Evolutionary conservation across 2,888 invertebrate species (phyloP).

Genomic region (Chrysodeixis includens): DNA sequence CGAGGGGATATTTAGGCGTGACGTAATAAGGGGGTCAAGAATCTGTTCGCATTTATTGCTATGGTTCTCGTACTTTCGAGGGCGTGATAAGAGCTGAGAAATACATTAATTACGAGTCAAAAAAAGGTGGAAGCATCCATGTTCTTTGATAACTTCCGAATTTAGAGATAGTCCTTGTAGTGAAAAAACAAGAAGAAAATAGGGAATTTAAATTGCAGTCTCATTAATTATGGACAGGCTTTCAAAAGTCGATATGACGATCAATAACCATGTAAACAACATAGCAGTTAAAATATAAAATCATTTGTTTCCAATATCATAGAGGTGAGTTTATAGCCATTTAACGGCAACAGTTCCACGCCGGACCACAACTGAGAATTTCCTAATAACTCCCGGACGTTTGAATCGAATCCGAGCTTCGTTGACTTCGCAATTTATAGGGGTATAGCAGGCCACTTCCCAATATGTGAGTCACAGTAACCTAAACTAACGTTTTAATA

Average conservation of each 20-base stretch:
- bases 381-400: conserved; percentile 32
- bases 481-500: conserved; percentile 4
- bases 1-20: conserved; percentile 2
- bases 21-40: conserved; percentile 4
- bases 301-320: conserved; percentile 14
- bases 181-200: no score
- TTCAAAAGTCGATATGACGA: no score
- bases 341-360: conserved; percentile 12
- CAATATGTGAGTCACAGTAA: conserved; percentile 10
- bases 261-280: neutral
- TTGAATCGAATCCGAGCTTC: conserved; percentile 14
- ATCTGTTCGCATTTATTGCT: conserved; percentile 2
- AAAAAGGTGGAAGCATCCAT: neutral
- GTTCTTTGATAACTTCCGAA: neutral
- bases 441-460: conserved; percentile 17
- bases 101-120: neutral
- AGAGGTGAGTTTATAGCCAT: conserved; percentile 7
- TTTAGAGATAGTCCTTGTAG: neutral
- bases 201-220: no score
- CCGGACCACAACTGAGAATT: conserved; percentile 23
- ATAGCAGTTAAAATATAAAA: neutral
- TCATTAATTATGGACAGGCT: no score
- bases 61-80: neutral
- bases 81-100: conserved; percentile 4
- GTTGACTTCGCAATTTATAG: conserved; percentile 28